These are phyloP conservation scores for Chelonia mydas DNA, from an alignment of 2,797 vertebrate genomes.

Conservation along the genomic window DNA sequence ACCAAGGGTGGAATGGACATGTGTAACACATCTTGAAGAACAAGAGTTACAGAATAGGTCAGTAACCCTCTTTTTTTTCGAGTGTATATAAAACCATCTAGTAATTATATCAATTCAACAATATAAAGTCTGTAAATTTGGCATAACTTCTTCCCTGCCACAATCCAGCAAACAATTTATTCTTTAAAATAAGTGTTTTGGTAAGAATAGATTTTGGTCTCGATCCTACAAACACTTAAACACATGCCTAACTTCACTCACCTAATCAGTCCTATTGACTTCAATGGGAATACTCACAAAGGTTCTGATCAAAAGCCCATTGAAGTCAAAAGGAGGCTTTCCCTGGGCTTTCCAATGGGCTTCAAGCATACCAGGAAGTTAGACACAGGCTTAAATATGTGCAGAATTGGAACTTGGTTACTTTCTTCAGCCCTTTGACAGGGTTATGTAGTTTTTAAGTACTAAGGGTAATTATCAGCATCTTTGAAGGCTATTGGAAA, in stretches of 20 bases:
- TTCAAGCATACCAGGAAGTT: not conserved
- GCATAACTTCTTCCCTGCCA: not conserved
- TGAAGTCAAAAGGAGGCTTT: not conserved
- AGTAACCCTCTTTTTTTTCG: not conserved
- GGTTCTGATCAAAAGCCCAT: not conserved
- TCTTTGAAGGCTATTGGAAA: not conserved
- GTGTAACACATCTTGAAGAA: not conserved
- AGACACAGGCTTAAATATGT: not conserved
- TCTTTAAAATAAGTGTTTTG: not conserved
- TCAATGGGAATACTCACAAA: not conserved
- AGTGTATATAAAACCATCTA: not conserved
- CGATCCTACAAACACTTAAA: not conserved
- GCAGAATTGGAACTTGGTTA: not conserved
- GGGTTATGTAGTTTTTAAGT: not conserved
- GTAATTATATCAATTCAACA: not conserved
- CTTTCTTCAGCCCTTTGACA: not conserved
- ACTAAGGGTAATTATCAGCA: not conserved
- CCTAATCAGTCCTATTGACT: not conserved
- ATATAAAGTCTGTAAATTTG: not conserved
- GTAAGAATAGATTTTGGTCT: not conserved
- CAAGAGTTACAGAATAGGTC: not conserved
- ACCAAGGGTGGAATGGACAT: not conserved
- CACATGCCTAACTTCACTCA: not conserved
- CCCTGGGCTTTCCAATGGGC: not conserved
- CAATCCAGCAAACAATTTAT: not conserved